These are phyloP conservation scores for Tethea ocularis DNA, from an alignment of 2,888 invertebrate species.

Conservation along the genomic window DNA sequence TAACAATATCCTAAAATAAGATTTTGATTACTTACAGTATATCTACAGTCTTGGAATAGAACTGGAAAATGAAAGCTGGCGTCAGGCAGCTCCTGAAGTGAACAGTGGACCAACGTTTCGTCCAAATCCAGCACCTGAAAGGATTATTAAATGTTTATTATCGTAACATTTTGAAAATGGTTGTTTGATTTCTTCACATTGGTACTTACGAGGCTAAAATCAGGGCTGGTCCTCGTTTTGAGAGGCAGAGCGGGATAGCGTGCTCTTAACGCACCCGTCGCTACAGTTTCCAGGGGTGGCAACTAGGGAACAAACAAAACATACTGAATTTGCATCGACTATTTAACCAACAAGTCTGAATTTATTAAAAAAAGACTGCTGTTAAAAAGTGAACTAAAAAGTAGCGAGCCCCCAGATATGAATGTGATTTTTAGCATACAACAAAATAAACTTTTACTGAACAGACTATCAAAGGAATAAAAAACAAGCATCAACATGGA, in stretches of 20 bases:
- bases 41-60: slow-evolving; percentile 94
- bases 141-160: not conserved
- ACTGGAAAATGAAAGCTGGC: slow-evolving; percentile 97
- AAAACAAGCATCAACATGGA: no score
- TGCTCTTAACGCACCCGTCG: slow-evolving; percentile 68
- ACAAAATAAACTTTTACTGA: no score
- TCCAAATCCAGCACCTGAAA: slow-evolving; percentile 85
- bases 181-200: not conserved
- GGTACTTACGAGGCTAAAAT: slow-evolving; percentile 93
- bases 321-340: not conserved
- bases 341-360: no score
- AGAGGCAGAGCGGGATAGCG: slow-evolving; percentile 93
- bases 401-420: no score
- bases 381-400: no score
- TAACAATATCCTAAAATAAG: no score
- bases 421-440: no score
- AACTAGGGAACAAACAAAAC: slow-evolving; percentile 52
- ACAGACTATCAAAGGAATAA: no score
- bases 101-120: slow-evolving; percentile 98
- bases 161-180: no score
- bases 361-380: not conserved
- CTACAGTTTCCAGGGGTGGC: slow-evolving; percentile 74
- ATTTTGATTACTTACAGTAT: slow-evolving; percentile 85
- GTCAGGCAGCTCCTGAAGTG: slow-evolving; percentile 94
- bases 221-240: slow-evolving; percentile 95